Base-by-base conservation (phyloP, 2,113 vertebrate species). In the Pangasianodon gigas region DNA sequence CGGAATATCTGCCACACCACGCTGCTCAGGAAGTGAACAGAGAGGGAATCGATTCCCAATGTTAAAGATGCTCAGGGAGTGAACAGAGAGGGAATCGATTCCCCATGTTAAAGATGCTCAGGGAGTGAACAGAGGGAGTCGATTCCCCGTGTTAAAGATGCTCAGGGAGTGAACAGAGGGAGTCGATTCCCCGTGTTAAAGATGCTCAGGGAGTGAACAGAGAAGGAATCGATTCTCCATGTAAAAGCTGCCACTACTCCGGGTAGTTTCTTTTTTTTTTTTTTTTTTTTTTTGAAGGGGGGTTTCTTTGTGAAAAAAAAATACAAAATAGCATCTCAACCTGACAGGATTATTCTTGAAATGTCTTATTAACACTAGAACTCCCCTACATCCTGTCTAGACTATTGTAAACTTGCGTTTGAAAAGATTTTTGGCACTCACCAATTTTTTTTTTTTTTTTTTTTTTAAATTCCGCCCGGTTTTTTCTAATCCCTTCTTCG, bases 11-110 rank as follows among this genome's bases (percentile, higher is more conserved):
- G 6, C 14, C 54, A 10, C 75, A 9, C 2, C 56, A 62, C 32
- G 82, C 56, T 11, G 54, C 85, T 54, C 65, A 54, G 65, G 85
- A 74, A 86, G 85, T 74, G 46, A 60, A 41, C 54, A 60, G 81
- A 48, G 48, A 16, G 18, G 26, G 46, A 85, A 85, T 26, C 19
- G 5, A 13, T n/a, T 44, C 21, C 32, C 56, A 26, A 52, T 48
- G 11, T n/a, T 67, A 46, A 62, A 37, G 37, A 37, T 37, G 37
- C 37, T 37, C 37, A 37, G 37, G 37, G 37, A 37, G 37, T 37
- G 37, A 37, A 37, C 37, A 37, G 37, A 37, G 37, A 37, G 1
- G 37, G 37, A 37, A 37, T 37, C 37, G 37, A 37, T 37, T 37
- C 37, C 37, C 37, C 37, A 37, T 37, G 37, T 37, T 37, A 37